These are phyloP conservation scores for Sitta europaea DNA, from an alignment of 2,113 vertebrate genomes.

Conservation along the genomic window DNA sequence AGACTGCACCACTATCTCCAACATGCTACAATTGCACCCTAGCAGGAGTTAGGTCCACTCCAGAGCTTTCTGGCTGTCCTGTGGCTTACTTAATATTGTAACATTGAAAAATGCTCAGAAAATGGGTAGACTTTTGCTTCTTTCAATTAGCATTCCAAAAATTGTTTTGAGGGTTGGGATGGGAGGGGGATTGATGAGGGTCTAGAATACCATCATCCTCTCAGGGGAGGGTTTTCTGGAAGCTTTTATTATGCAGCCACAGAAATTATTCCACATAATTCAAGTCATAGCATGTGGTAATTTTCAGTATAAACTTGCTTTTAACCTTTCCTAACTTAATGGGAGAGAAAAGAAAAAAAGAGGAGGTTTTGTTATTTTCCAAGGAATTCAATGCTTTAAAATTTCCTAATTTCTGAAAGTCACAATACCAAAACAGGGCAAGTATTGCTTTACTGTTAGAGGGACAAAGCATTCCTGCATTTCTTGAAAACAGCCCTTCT, in stretches of 20 bases:
- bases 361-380: neutral
- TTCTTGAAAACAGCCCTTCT: neutral
- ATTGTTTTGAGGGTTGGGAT: neutral
- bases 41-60: neutral
- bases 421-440: neutral
- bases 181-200: neutral
- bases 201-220: neutral
- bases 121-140: neutral
- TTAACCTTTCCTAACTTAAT: neutral
- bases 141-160: neutral
- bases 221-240: neutral
- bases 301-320: constrained; percentile 3
- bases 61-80: neutral
- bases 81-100: neutral
- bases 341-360: neutral
- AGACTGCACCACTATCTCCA: neutral
- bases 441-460: neutral
- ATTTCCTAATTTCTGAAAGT: neutral
- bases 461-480: neutral
- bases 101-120: neutral
- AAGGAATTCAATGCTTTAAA: neutral
- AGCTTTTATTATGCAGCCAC: neutral
- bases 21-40: neutral
- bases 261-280: neutral
- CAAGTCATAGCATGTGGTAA: neutral